These are phyloP conservation scores for Scopus umbretta DNA, from an alignment of 2,113 vertebrate species.

Conservation along the genomic window DNA sequence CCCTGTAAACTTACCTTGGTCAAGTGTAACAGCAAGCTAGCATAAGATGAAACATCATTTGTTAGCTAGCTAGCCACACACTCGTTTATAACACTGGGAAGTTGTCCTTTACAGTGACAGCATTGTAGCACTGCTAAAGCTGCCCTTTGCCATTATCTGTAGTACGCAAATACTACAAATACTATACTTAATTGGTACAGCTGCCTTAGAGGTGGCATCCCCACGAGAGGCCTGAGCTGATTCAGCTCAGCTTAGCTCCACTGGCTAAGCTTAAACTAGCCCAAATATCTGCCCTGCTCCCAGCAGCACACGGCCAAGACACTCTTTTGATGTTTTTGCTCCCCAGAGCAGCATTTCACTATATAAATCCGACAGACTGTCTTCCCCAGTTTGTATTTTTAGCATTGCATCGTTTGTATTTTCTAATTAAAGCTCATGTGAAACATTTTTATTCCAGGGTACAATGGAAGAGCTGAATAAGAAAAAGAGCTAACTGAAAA, in stretches of 20 bases:
- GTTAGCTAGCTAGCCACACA: neutral
- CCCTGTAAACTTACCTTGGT: neutral
- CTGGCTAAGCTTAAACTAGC: neutral
- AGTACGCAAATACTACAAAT: neutral
- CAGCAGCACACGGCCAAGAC: neutral
- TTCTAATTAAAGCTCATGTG: neutral
- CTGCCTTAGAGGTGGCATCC: neutral
- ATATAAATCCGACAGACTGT: neutral
- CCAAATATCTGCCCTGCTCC: neutral
- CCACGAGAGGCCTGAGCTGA: neutral
- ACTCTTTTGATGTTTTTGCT: neutral
- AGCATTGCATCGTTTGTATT: neutral
- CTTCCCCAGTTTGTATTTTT: neutral
- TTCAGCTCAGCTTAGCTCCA: neutral
- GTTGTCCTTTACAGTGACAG: neutral
- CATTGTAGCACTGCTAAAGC: neutral
- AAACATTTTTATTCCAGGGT: neutral
- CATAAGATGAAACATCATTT: neutral
- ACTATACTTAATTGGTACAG: neutral
- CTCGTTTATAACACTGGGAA: neutral
- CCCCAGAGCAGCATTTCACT: neutral
- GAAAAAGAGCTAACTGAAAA: neutral
- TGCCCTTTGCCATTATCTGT: neutral
- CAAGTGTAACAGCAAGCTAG: neutral
- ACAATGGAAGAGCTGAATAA: neutral